Evolutionary conservation across 2,113 vertebrate species (phyloP), one percentile per base, ranked within the genome.

Genomic region (Ciconia maguari): DNA sequence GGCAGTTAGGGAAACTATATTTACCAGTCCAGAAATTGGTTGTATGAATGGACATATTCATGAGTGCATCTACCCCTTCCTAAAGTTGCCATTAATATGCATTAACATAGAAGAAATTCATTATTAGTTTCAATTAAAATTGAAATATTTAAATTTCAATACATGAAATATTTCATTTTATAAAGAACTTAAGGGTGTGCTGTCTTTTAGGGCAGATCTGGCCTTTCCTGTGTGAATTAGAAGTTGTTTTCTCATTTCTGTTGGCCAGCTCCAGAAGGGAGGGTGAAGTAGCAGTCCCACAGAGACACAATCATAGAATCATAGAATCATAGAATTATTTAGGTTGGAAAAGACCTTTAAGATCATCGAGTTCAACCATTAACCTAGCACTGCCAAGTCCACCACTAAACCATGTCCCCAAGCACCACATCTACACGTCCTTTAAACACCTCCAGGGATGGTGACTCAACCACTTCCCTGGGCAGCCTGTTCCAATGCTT

Each of bases 181-280:
- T 51, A 90, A 66, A 80, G 34, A 64, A 76, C 30, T 72, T 89
- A 74, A 88, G 32, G 93, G 38, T 64, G 20, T 78, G 38, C 32
- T 90, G 36, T 90, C 84, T 96, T 51, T 96, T 74, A 89, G 49
- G 58, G 71, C 60, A 93, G 66, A 96, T 95, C 76, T 93, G 20
- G 52, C 78, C 38, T 94, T 95, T 92, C 51, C 94, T 90, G 86
- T 92, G 91, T 94, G 71, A 90, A 96, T 90, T 84, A 92, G 89
- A 95, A 79, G 46, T 86, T 77, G 83, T 92, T 95, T 96, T 95
- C 27, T 94, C 41, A 91, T 91, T 96, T 95, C 83, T 90, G 81
- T 94, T 91, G 58, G 74, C 49, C 89, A 57, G 51, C 52, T 78
- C 68, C 71, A 83, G 84, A 89, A 78, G 24, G 68, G 60, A 54